phyloP scores from a whole-genome alignment of 2,113 vertebrate genomes.

The Neogale vison region DNA sequence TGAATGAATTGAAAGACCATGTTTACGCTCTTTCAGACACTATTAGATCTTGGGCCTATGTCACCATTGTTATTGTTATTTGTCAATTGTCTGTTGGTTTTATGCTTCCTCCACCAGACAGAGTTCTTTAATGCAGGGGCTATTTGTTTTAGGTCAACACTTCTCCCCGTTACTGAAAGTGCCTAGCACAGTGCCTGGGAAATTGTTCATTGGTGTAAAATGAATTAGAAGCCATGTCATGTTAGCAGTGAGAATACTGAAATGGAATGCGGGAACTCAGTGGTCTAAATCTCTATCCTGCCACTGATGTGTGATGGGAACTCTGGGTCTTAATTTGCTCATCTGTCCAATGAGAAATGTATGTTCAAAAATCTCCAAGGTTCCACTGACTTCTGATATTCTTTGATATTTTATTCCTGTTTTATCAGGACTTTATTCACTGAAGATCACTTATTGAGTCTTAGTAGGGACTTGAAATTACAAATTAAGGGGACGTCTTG shows the following conservation, averaged over 20 bases:
- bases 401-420: neutral
- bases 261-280: neutral
- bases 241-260: neutral
- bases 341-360: neutral
- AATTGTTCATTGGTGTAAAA: neutral
- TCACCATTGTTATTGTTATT: neutral
- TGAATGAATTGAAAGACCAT: neutral
- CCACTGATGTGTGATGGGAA: neutral
- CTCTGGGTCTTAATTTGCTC: constrained; percentile 17
- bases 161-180: neutral
- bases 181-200: neutral
- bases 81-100: neutral
- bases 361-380: neutral
- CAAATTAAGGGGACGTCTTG: neutral
- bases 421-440: constrained; percentile 40
- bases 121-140: neutral
- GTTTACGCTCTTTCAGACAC: neutral
- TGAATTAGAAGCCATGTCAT: neutral
- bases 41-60: neutral
- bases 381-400: neutral
- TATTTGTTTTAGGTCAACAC: neutral
- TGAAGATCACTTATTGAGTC: neutral
- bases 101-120: neutral
- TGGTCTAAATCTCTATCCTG: neutral
- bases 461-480: constrained; percentile 33